Evolutionary conservation across 2,888 invertebrate genomes (phyloP), one percentile per base, ranked within the genome.

Genomic region (Meteorus colon): DNA sequence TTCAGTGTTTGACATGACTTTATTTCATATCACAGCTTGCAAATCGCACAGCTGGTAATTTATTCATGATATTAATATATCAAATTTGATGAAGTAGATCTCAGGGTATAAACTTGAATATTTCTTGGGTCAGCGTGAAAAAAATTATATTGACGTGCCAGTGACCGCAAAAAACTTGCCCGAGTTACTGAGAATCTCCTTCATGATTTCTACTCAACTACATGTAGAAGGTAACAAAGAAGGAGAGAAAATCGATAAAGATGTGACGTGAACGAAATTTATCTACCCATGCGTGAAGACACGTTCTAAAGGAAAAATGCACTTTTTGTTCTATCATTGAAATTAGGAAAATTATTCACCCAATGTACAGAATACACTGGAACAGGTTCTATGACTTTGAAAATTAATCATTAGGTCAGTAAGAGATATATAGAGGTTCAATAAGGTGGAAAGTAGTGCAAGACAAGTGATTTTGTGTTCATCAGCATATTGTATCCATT

Each of bases 221-320:
- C n/a, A 4, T 19, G 8, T 19, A 19, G 55, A 19, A 19, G 19
- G 19, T 55, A 55, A 55, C 19, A 19, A 55, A 19, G 55, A 55
- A 55, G 55, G 19, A 19, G 19, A 55, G 55, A 55, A 48, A 48
- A 55, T 55, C 55, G 19, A 55, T 55, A 55, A 55, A 55, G 19
- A 55, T 55, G 55, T 55, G 55, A 19, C 55, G 55, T 55, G 55
- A 55, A 55, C 19, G 19, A 55, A 55, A 55, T 55, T 19, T 19
- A 55, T 55, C 55, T 55, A 55, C 55, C 55, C 55, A 55, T 19
- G 55, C 55, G 19, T 19, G 19, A 55, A 4, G 19, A 19, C n/a
- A 55, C n/a, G 8, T 55, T 55, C n/a, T 19, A 4, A 24, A 19
- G 19, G 8, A 55, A 55, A 1, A 19, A 55, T 55, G 55, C 19